Conservation (phyloP, 2,888 invertebrate species). For the Coremacera marginata region DNA sequence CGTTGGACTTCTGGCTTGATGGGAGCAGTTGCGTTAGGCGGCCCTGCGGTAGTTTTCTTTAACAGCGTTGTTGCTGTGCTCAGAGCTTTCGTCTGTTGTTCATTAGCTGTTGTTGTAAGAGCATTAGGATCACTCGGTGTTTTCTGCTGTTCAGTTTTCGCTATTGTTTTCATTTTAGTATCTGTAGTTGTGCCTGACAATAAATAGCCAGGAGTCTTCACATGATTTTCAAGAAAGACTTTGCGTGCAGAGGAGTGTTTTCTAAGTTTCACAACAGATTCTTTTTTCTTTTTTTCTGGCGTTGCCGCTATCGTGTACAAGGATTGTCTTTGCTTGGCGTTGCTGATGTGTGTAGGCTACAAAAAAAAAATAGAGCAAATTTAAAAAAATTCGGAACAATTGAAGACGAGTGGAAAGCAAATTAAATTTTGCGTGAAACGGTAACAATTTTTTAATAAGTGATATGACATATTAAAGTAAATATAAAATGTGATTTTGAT, state of each 20-base stretch:
- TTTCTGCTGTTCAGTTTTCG: conserved; percentile 4
- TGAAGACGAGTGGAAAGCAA: too few species aligned
- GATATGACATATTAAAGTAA: too few species aligned
- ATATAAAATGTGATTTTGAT: too few species aligned
- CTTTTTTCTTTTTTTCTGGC: conserved; percentile 36
- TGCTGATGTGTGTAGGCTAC: background rate
- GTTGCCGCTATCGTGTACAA: conserved; percentile 40
- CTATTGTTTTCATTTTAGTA: background rate
- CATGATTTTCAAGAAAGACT: conserved; percentile 23
- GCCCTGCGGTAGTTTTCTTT: background rate
- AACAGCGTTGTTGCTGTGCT: background rate
- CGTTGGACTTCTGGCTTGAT: background rate
- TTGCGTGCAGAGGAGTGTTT: conserved; percentile 24
- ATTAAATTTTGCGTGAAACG: too few species aligned
- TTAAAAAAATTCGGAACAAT: too few species aligned
- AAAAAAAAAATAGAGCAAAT: background rate
- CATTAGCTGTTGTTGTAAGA: background rate
- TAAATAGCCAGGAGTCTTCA: background rate
- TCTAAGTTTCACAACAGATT: conserved; percentile 3
- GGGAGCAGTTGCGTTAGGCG: too few species aligned
- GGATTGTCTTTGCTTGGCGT: conserved; percentile 36
- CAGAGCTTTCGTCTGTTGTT: background rate
- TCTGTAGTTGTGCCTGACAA: background rate
- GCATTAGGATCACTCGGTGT: background rate
- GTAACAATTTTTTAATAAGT: too few species aligned